phyloP scores from a whole-genome alignment of 2,113 vertebrate genomes.

The Saimiri boliviensis region DNA sequence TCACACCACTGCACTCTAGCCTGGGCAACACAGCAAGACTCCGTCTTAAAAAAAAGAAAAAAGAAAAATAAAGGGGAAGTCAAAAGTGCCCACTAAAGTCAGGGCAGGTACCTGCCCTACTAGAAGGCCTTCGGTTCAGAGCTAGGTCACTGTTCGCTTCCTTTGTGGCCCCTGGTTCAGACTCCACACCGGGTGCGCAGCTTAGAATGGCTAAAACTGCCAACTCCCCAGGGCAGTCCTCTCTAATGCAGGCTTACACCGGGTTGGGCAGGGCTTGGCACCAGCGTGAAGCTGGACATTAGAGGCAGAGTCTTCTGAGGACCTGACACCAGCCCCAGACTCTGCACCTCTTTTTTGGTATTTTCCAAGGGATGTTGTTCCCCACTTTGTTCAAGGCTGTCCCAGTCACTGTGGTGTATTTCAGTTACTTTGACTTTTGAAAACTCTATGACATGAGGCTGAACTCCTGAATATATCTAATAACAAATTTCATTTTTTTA shows the following conservation, averaged over 20 bases:
- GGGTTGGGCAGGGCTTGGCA: rapidly evolving
- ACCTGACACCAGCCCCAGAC: neutral
- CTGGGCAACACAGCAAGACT: too few relatives aligned
- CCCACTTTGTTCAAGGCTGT: neutral
- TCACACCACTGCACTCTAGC: too few relatives aligned
- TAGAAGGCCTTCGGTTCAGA: neutral
- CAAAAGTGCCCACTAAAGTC: too few relatives aligned
- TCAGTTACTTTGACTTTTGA: neutral
- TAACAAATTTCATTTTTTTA: neutral
- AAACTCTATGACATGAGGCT: neutral
- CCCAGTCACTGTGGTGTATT: neutral
- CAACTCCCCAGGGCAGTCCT: neutral
- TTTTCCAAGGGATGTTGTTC: neutral
- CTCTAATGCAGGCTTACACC: too few relatives aligned
- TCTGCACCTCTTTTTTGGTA: neutral
- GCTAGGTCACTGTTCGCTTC: neutral
- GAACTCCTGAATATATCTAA: neutral
- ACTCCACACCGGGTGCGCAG: rapidly evolving
- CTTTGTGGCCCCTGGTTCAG: neutral
- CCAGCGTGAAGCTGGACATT: neutral
- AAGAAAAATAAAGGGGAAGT: too few relatives aligned
- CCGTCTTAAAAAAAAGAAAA: too few relatives aligned
- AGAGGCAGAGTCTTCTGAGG: neutral
- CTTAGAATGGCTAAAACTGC: rapidly evolving
- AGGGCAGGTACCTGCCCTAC: too few relatives aligned